phyloP scores from a whole-genome alignment of 2,113 vertebrate species.

The Antechinus stuartii region DNA sequence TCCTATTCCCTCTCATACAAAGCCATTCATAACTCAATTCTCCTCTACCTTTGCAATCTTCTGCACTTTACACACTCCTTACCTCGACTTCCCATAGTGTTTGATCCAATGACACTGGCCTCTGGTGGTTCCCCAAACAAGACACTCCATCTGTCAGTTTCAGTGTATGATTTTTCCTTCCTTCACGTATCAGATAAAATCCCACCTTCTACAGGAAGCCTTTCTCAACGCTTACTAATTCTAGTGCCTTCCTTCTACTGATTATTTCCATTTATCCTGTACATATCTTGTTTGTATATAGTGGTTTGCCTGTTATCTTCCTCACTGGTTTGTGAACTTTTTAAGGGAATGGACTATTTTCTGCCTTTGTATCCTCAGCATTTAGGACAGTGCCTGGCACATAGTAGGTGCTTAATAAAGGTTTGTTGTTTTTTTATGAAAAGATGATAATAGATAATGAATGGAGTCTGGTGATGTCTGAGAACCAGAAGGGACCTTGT shows the following conservation, averaged over 20 bases:
- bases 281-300: background rate
- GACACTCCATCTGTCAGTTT: background rate
- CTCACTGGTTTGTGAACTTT: background rate
- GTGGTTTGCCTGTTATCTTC: background rate
- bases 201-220: background rate
- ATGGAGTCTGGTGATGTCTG: background rate
- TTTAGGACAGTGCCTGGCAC: background rate
- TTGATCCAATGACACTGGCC: background rate
- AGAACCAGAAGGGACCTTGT: background rate
- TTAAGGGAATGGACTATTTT: background rate
- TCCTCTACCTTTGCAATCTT: background rate
- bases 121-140: background rate
- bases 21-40: no score
- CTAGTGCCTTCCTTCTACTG: background rate
- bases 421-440: background rate
- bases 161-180: background rate
- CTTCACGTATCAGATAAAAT: background rate
- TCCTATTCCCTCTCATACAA: background rate
- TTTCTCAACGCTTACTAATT: background rate
- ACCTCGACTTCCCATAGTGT: background rate
- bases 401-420: background rate
- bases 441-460: background rate
- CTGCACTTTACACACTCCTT: background rate
- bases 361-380: background rate
- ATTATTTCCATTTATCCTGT: background rate